Evolutionary conservation across 2,888 invertebrate genomes (phyloP), one percentile per base, ranked within the genome.

Genomic region (Nasonovia ribisnigri): DNA sequence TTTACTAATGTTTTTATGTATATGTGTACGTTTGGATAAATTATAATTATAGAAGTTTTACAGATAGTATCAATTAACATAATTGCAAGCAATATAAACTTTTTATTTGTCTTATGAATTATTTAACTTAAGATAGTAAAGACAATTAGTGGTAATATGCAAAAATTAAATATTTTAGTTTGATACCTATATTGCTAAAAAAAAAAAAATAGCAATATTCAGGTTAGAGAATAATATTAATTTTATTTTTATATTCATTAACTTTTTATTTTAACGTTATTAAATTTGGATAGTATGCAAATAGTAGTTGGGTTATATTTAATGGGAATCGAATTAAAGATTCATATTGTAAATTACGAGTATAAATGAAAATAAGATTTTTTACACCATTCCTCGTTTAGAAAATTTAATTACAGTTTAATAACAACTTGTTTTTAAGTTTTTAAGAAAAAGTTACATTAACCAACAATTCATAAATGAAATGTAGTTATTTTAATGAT

Each of bases 11-110:
- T 77, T 77, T 36, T n/a, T 36, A 20, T 10, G 20, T 77, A 36
- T 77, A 77, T 6, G 26, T 36, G 46, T 26, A 57, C 57, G 26
- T 90, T 90, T 10, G 48, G 26, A 67, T 90, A 90, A 90, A 90
- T 46, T 90, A 77, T 67, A 90, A 90, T 77, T 67, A 67, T 90
- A 26, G 24, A 90, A 90, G 90, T 90, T 90, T 90, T 67, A 67
- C 48, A 67, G 46, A 77, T 90, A 90, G 48, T 48, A 86, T 13
- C 42, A 91, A 91, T 91, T 91, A 91, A 84, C 43, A 84, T 84
- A 91, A 91, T 84, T 91, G 84, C 84, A 84, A 51, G 91, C 29
- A 84, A 54, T 91, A 84, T 20, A 84, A 91, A 91, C 77, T 90
- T 90, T 90, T 90, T 51, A 51, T 91, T 84, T 84, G 54, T 91